These are phyloP conservation scores for Nasonovia ribisnigri DNA, from an alignment of 2,888 invertebrate species.

Conservation along the genomic window DNA sequence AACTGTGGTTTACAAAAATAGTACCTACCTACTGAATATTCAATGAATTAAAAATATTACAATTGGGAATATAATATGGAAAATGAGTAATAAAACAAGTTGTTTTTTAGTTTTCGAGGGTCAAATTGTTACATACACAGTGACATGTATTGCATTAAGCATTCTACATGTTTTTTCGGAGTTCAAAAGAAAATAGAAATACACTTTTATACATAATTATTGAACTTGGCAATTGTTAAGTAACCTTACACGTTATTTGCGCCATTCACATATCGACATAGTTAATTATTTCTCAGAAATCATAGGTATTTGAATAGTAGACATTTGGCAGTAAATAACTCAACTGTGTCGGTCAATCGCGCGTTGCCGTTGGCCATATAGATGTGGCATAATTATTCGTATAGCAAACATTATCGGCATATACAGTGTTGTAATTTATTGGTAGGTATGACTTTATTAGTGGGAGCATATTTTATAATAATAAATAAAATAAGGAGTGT, in stretches of 20 bases:
- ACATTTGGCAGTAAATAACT: slow-evolving; percentile 17
- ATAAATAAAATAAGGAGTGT: background rate
- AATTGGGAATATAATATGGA: background rate
- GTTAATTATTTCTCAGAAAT: background rate
- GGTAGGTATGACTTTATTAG: background rate
- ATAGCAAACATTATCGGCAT: background rate
- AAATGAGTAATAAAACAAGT: background rate
- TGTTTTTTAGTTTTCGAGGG: slow-evolving; percentile 1
- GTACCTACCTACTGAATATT: background rate
- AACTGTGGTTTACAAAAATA: background rate
- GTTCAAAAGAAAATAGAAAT: background rate
- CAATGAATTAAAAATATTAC: background rate
- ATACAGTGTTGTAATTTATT: slow-evolving; percentile 30
- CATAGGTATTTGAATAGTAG: background rate
- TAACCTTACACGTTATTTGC: background rate
- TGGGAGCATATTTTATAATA: background rate
- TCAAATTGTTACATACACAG: background rate
- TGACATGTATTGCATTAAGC: background rate
- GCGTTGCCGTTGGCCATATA: background rate
- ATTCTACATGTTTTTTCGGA: background rate
- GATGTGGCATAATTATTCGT: background rate
- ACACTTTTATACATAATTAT: background rate
- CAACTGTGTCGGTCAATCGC: slow-evolving; percentile 21
- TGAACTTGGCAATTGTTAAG: background rate
- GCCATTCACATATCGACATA: background rate